Conservation (phyloP, 2,888 invertebrate genomes). For the Coelinius sp. region DNA sequence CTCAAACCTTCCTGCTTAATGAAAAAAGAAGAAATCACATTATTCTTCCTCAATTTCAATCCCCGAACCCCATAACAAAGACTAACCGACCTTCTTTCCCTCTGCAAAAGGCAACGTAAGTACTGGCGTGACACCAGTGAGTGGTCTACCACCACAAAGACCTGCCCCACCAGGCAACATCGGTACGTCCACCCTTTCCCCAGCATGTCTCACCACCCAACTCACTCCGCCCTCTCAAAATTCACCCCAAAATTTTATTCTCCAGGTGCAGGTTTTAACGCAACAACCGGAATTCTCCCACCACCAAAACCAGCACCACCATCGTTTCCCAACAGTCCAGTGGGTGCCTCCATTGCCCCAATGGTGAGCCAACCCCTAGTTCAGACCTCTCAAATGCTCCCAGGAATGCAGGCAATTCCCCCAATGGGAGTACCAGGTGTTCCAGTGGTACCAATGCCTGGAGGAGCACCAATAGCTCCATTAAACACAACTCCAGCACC, state of each 20-base stretch:
- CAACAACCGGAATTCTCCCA: slow-evolving; percentile 57
- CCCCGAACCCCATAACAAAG: not conserved
- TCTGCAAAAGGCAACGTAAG: slow-evolving; percentile 64
- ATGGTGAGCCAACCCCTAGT: slow-evolving; percentile 46
- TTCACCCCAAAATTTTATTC: slow-evolving; percentile 38
- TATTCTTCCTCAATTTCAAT: not conserved
- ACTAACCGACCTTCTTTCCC: slow-evolving; percentile 50
- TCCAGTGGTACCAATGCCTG: slow-evolving; percentile 58
- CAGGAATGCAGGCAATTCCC: not conserved
- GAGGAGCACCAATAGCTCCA: slow-evolving; percentile 63
- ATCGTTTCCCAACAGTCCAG: slow-evolving; percentile 71
- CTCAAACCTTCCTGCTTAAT: slow-evolving; percentile 5
- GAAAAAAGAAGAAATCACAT: not conserved
- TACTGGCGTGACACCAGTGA: slow-evolving; percentile 54
- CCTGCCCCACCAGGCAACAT: slow-evolving; percentile 68
- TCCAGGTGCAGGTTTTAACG: slow-evolving; percentile 62
- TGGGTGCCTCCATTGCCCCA: slow-evolving; percentile 52
- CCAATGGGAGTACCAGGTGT: slow-evolving; percentile 35
- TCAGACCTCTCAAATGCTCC: too few relatives aligned
- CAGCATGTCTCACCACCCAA: not conserved
- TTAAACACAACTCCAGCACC: slow-evolving; percentile 65
- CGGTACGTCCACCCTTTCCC: slow-evolving; percentile 60
- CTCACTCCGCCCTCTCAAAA: not conserved
- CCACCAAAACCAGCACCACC: slow-evolving; percentile 71
- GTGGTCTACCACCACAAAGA: slow-evolving; percentile 66